Percentiles rank a stretch among this genome's conserved stretches.
These are phyloP conservation scores for Euplagia quadripunctaria DNA, from an alignment of 2,888 invertebrate genomes.

Conservation along the genomic window DNA sequence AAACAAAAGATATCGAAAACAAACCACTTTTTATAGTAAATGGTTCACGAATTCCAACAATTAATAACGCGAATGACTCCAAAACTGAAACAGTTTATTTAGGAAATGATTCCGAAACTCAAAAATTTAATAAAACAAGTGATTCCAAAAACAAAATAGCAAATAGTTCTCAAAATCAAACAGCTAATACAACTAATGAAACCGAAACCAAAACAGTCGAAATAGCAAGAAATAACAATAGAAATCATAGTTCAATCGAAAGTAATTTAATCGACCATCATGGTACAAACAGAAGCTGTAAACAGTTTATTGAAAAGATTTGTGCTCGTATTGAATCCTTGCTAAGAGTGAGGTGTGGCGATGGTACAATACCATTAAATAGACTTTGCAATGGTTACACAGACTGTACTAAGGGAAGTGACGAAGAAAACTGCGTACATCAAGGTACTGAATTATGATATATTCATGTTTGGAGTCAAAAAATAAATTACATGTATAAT, in stretches of 20 bases:
- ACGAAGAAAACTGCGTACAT: not conserved
- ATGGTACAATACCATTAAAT: slow-evolving; percentile 11
- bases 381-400: slow-evolving; percentile 1
- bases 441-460: not conserved
- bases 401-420: slow-evolving; percentile 4
- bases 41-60: not conserved
- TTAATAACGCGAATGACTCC: not conserved
- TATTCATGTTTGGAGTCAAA: not conserved
- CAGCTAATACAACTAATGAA: not conserved
- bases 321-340: not conserved
- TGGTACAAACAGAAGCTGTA: not conserved
- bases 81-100: not conserved
- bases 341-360: not conserved
- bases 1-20: not conserved
- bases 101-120: not conserved
- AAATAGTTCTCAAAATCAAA: not conserved
- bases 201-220: not conserved
- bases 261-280: not conserved
- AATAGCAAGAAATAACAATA: not conserved
- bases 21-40: not conserved
- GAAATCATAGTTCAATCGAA: not conserved
- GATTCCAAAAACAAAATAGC: not conserved
- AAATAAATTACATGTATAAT: no score
- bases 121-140: not conserved
- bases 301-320: not conserved